Evolutionary conservation across 2,888 invertebrate genomes (phyloP).

Genomic region (Synanthedon myopaeformis): DNA sequence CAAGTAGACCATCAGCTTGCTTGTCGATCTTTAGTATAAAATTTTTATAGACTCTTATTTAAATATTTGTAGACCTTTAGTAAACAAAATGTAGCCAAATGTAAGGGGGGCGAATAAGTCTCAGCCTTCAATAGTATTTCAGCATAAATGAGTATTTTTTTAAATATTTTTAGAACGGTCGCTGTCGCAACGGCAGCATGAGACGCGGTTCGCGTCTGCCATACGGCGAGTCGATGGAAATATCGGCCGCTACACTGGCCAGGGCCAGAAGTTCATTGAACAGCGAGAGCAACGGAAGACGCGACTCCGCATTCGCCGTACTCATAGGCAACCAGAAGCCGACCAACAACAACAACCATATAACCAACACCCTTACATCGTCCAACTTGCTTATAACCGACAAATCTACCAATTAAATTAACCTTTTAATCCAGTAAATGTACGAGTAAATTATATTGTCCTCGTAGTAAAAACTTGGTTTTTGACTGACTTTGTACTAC

Average conservation of each 20-base stretch:
- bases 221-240: conserved; percentile 63
- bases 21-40: too few species aligned
- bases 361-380: conserved; percentile 20
- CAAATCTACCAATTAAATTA: conserved; percentile 1
- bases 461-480: too few species aligned
- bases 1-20: too few species aligned
- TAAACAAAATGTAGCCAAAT: too few species aligned
- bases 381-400: background rate
- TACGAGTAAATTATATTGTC: too few species aligned
- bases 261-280: conserved; percentile 42
- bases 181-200: conserved; percentile 36
- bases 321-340: conserved; percentile 49
- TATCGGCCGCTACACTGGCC: conserved; percentile 55
- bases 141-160: too few species aligned
- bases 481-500: too few species aligned
- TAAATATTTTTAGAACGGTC: conserved; percentile 31
- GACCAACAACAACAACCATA: conserved; percentile 47
- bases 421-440: background rate
- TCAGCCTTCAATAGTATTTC: too few species aligned
- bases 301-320: conserved; percentile 33
- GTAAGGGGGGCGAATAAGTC: too few species aligned
- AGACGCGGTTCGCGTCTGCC: conserved; percentile 53
- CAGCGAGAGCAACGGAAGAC: conserved; percentile 31
- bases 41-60: too few species aligned
- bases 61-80: too few species aligned